phyloP scores from a whole-genome alignment of 2,113 vertebrate species.

The Laticauda laticaudata region DNA sequence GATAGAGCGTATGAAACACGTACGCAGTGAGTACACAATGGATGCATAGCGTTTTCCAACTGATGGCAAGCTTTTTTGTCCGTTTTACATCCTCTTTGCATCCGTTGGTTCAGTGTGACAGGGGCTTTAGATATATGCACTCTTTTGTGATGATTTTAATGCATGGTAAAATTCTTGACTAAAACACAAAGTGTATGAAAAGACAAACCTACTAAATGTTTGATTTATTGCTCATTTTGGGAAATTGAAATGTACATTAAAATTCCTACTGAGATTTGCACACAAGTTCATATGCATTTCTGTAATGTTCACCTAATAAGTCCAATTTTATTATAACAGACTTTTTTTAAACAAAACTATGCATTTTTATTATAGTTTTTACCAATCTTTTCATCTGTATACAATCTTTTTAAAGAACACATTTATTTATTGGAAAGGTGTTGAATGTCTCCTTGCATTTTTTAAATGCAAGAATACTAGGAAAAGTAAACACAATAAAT shows the following conservation, averaged over 20 bases:
- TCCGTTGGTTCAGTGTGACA: too few species aligned
- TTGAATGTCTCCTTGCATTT: background rate
- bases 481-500: background rate
- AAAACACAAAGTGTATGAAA: background rate
- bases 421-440: background rate
- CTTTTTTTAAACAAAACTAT: background rate
- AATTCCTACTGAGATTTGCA: background rate
- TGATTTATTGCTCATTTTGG: background rate
- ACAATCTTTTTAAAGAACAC: background rate
- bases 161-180: background rate
- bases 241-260: background rate
- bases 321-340: background rate
- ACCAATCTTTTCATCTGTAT: background rate
- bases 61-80: too few species aligned
- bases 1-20: too few species aligned
- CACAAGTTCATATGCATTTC: background rate
- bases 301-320: background rate
- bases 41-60: too few species aligned
- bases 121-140: background rate
- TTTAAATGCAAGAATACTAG: background rate
- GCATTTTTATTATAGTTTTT: background rate
- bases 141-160: background rate
- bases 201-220: background rate
- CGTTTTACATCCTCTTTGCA: too few species aligned
- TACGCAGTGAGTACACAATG: too few species aligned